These are phyloP conservation scores for Aradophagus sp. DNA, from an alignment of 1,140 invertebrate species.

Conservation along the genomic window DNA sequence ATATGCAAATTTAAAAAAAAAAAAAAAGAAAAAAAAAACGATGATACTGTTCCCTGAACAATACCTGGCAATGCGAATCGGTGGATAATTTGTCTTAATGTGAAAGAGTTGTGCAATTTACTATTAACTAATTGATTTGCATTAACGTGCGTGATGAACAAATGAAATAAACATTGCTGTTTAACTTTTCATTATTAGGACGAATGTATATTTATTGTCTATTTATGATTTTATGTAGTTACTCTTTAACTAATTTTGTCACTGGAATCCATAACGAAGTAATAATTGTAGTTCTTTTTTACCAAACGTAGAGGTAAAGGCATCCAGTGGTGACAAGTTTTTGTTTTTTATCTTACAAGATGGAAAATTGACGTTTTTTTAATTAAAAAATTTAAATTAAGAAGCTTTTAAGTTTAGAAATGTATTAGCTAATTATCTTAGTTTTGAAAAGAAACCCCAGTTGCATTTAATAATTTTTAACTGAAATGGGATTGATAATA, in stretches of 20 bases:
- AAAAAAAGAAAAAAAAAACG: no score
- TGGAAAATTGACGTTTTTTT: constrained; percentile 14
- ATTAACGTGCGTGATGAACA: constrained; percentile 17
- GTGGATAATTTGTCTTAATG: constrained; percentile 23
- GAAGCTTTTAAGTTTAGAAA: constrained; percentile 30
- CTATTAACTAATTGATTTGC: constrained; percentile 31
- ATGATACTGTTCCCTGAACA: background rate
- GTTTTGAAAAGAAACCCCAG: constrained; percentile 16
- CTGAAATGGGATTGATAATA: constrained; percentile 20
- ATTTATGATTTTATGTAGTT: constrained; percentile 41
- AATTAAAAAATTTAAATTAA: constrained; percentile 23
- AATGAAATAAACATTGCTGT: constrained; percentile 19
- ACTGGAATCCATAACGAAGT: constrained; percentile 14
- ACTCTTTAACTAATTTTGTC: constrained; percentile 34
- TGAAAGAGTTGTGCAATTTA: constrained; percentile 39
- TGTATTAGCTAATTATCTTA: constrained; percentile 34
- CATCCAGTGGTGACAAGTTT: constrained; percentile 13
- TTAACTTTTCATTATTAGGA: constrained; percentile 21
- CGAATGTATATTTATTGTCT: constrained; percentile 48
- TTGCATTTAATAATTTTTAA: constrained; percentile 34
- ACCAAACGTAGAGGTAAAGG: constrained; percentile 17
- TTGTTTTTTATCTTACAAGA: constrained; percentile 34
- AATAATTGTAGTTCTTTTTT: constrained; percentile 43
- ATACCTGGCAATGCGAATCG: constrained; percentile 2
- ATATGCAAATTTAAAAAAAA: no score